Evolutionary conservation across 2,797 vertebrate genomes (phyloP).

Genomic region (Platalea minor): DNA sequence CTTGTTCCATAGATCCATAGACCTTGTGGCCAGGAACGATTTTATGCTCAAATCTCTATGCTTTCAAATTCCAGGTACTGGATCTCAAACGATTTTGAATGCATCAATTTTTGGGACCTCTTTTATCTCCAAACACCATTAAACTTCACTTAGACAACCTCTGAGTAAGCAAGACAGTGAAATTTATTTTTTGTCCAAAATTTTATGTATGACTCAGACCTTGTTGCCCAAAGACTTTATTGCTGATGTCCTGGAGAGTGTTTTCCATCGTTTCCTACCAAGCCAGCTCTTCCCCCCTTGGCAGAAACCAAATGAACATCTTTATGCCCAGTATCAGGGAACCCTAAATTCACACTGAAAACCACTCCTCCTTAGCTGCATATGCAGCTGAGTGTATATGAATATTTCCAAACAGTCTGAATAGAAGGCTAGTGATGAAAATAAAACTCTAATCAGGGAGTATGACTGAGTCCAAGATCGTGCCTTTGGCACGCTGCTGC

Average conservation of each 20-base stretch:
- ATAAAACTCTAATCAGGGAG: neutral
- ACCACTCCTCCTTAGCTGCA: neutral
- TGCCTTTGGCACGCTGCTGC: neutral
- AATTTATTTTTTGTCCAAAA: neutral
- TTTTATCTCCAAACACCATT: neutral
- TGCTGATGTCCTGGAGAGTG: neutral
- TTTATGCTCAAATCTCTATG: neutral
- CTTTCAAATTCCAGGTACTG: neutral
- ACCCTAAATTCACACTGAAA: neutral
- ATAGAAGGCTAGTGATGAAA: neutral
- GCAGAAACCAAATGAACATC: neutral
- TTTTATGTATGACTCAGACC: neutral
- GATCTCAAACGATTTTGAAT: neutral
- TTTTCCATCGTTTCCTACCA: neutral
- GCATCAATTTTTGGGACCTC: neutral
- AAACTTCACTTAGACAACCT: neutral
- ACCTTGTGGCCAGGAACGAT: neutral
- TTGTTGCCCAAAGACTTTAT: neutral
- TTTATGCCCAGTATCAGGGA: neutral
- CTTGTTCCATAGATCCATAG: neutral
- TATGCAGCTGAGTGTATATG: neutral
- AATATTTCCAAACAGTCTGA: neutral
- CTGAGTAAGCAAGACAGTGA: neutral
- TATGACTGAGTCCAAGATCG: neutral
- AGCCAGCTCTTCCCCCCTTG: neutral